Evolutionary conservation across 1,140 invertebrate species (phyloP).

Genomic region (Pemphigus obesinymphae): DNA sequence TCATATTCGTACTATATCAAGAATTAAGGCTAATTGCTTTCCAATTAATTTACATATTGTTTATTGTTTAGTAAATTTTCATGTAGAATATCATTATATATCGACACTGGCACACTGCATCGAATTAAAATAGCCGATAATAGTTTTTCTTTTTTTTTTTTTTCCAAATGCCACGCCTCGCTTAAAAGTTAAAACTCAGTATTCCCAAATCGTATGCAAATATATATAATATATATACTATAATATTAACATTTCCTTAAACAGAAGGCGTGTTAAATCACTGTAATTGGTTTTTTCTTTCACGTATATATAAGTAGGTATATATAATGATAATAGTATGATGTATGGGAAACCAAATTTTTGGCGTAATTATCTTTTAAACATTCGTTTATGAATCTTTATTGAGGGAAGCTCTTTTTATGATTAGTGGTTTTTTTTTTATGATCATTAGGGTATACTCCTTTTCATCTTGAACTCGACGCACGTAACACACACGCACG

Average conservation of each 20-base stretch:
- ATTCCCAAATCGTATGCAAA: background rate
- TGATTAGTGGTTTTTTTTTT: constrained; percentile 5
- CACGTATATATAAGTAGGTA: background rate
- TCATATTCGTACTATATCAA: no score
- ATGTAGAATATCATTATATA: no score
- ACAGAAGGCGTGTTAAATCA: constrained; percentile 34
- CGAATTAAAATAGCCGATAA: background rate
- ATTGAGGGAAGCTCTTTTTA: background rate
- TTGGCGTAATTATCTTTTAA: constrained; percentile 14
- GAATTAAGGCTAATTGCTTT: no score
- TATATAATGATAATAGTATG: no score
- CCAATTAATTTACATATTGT: no score
- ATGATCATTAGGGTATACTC: constrained; percentile 2
- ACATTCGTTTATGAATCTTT: constrained; percentile 19
- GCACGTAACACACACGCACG: background rate
- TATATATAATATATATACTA: background rate
- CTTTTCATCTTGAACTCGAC: background rate
- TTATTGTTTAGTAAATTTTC: no score
- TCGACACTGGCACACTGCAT: no score
- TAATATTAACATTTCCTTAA: background rate
- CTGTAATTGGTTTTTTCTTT: constrained; percentile 17
- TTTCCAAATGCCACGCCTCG: background rate
- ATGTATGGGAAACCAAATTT: background rate
- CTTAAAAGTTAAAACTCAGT: background rate
- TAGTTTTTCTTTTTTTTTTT: background rate